Percentiles rank a stretch among this genome's conserved stretches.
These are phyloP conservation scores for Cherax quadricarinatus DNA, from an alignment of 1,140 invertebrate species.

Conservation along the genomic window DNA sequence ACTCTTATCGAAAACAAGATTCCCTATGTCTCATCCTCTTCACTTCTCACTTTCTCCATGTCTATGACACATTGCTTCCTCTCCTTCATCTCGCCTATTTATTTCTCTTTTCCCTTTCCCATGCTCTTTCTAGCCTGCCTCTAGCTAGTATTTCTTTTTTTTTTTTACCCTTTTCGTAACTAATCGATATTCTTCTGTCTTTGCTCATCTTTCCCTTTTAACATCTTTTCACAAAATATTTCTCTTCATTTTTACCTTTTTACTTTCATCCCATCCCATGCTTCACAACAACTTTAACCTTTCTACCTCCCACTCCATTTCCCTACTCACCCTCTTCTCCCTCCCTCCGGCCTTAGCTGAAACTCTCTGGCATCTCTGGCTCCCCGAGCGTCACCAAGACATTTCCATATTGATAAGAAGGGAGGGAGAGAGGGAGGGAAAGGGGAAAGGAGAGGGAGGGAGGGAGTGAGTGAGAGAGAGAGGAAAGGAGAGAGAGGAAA, in stretches of 20 bases:
- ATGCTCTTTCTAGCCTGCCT: not conserved
- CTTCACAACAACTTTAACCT: too few species aligned
- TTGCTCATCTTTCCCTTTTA: not conserved
- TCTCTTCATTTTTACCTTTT: too few species aligned
- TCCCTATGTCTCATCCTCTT: not conserved
- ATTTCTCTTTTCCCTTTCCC: not conserved
- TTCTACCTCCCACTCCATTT: not conserved
- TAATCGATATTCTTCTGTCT: not conserved
- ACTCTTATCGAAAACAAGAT: too few species aligned
- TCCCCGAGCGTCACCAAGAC: slow-evolving; percentile 30
- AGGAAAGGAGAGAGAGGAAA: too few species aligned
- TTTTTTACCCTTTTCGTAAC: not conserved
- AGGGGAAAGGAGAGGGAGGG: too few species aligned
- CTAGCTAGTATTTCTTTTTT: not conserved
- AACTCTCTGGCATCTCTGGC: not conserved
- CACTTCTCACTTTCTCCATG: not conserved
- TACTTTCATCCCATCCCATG: too few species aligned
- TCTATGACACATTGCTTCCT: too few species aligned
- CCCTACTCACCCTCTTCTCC: not conserved
- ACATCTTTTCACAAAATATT: too few species aligned
- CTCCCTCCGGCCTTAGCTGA: not conserved
- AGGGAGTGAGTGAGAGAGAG: too few species aligned
- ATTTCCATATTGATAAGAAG: slow-evolving; percentile 49
- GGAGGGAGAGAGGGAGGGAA: not conserved
- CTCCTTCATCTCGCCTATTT: not conserved